Base-by-base conservation (phyloP, 2,888 invertebrate genomes). In the Periphyllus acericola region DNA sequence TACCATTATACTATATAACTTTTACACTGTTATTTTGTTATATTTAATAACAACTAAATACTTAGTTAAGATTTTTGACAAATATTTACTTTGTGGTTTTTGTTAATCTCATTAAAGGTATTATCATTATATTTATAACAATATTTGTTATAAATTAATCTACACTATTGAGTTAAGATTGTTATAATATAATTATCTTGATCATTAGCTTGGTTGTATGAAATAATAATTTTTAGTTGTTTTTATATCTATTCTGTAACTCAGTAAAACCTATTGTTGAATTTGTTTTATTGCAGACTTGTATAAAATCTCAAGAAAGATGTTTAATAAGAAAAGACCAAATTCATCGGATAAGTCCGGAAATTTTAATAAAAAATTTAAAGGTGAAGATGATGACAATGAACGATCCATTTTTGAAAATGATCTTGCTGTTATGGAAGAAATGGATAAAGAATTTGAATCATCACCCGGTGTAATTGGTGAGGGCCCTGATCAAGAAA, bases 351-450 rank as follows among this genome's bases (percentile, higher is more conserved):
- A 66, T 66, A 87, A 72, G 6, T n/a, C 74, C 6, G 75, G 87
- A 32, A 81, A 19, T 46, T 75, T 74, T 34, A 81, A 52, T 11
- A 87, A 87, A 81, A 87, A 87, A 40, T 87, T 87, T 74, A 87
- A 87, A 81, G 40, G 32, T 78, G 74, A 80, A 29, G 94, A 95
- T 55, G 94, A 94, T 88, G 93, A 93, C 90, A 86, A 88, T 46
- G 92, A 93, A 66, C 92, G 92, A 89, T 93, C 92, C 89, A 66
- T 80, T 60, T 96, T 96, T 92, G 96, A 95, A 91, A 94, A 94
- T 11, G 95, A 95, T 90, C 92, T 96, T 90, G 95, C 95, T 80
- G 92, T 92, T 89, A 94, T 95, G 94, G 94, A 95, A 89, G 92
- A 92, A 52, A 90, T 91, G 89, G 92, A 92, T 36, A 87, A 87